A percentile compares a stretch with the other conserved stretches of the same genome.
phyloP scores from a whole-genome alignment of 2,888 invertebrate species.

The Sinodicranocentrus sp. region DNA sequence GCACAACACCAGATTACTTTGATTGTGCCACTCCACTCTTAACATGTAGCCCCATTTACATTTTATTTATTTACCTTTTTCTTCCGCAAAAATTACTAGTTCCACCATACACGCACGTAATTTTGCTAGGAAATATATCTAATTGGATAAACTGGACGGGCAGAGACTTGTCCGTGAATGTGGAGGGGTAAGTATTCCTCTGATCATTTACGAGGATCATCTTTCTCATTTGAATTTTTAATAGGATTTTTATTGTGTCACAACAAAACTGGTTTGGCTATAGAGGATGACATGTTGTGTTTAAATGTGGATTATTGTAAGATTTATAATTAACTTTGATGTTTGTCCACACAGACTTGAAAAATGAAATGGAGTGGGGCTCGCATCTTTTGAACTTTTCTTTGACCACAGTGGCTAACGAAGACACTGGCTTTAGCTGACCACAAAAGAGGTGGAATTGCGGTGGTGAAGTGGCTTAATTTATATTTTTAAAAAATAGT shows the following conservation, averaged over 20 bases:
- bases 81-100: conserved; percentile 11
- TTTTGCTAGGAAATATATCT: conserved; percentile 2
- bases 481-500: neutral
- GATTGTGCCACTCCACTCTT: conserved; percentile 4
- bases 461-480: conserved; percentile 1
- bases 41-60: conserved; percentile 15
- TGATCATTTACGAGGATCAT: too few relatives aligned
- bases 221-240: neutral
- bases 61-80: conserved; percentile 32
- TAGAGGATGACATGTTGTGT: too few relatives aligned
- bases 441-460: conserved; percentile 18
- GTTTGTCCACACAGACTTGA: too few relatives aligned
- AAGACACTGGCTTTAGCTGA: conserved; percentile 26
- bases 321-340: too few relatives aligned
- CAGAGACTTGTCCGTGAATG: neutral
- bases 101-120: neutral
- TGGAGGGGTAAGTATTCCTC: neutral
- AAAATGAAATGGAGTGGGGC: conserved; percentile 13
- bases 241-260: too few relatives aligned
- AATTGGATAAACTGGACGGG: neutral
- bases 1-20: neutral
- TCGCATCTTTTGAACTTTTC: neutral
- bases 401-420: conserved; percentile 11
- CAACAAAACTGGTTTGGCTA: too few relatives aligned
- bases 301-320: too few relatives aligned